Conservation (phyloP, 2,888 invertebrate genomes). For the Aelia acuminata region DNA sequence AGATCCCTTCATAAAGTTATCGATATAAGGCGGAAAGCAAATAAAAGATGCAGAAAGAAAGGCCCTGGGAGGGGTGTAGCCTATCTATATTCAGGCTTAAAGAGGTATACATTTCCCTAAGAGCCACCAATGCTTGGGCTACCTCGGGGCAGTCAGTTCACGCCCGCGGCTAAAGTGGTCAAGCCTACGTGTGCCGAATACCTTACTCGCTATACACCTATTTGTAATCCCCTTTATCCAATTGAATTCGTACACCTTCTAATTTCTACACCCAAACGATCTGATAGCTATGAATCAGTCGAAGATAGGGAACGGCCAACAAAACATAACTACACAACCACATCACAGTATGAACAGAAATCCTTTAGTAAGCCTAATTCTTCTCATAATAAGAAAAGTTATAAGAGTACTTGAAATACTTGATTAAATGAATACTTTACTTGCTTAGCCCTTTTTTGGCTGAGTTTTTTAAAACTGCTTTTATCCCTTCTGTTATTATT, state of each 20-base stretch:
- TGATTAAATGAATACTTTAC: too few relatives aligned
- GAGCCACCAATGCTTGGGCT: not conserved
- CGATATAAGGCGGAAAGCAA: not conserved
- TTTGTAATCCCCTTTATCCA: conserved; percentile 59
- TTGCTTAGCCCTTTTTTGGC: too few relatives aligned
- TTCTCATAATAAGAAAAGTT: too few relatives aligned
- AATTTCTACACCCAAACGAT: not conserved
- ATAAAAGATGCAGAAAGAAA: conserved; percentile 50
- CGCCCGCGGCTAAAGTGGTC: conserved; percentile 56
- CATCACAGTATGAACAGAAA: too few relatives aligned
- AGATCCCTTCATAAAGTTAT: not conserved
- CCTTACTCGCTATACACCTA: conserved; percentile 21
- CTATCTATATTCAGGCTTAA: conserved; percentile 55
- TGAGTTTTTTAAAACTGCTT: too few relatives aligned
- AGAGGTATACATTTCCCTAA: conserved; percentile 58
- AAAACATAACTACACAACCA: not conserved
- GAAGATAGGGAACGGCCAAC: not conserved
- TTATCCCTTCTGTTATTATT: too few relatives aligned
- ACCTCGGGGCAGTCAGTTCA: conserved; percentile 52
- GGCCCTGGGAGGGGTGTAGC: not conserved
- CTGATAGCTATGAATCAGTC: not conserved
- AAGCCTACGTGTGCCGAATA: conserved; percentile 49
- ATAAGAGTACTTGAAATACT: too few relatives aligned
- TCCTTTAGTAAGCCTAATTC: too few relatives aligned
- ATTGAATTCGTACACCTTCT: conserved; percentile 51